phyloP scores from a whole-genome alignment of 1,140 invertebrate species.

The Proales similis region DNA sequence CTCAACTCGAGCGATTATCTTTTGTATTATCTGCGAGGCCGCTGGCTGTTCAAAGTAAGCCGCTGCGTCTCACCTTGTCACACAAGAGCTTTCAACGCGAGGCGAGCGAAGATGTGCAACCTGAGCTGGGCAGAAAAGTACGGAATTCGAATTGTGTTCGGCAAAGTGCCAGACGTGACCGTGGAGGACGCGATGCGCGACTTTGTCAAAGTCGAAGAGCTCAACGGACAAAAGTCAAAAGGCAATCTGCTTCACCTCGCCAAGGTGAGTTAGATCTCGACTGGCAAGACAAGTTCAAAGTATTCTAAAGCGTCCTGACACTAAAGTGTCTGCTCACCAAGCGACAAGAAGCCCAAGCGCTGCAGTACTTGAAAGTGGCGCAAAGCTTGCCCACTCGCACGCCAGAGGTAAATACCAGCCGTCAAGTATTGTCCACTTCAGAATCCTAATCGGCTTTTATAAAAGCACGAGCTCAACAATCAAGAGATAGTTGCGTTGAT shows the following conservation, averaged over 20 bases:
- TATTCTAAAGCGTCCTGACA: too few species aligned
- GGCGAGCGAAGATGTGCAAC: conserved; percentile 5
- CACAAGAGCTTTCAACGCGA: neutral
- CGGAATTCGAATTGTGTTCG: conserved; percentile 2
- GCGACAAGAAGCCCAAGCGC: too few species aligned
- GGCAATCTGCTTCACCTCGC: neutral
- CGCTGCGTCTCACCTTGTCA: neutral
- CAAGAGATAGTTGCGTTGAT: too few species aligned
- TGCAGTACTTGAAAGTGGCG: too few species aligned
- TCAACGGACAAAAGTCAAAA: conserved; percentile 5
- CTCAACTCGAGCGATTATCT: neutral
- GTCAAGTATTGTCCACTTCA: too few species aligned
- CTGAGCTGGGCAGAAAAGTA: conserved; percentile 15
- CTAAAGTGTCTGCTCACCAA: too few species aligned
- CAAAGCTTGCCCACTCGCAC: too few species aligned
- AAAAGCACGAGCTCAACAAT: too few species aligned
- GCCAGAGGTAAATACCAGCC: too few species aligned
- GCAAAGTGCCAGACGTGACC: conserved; percentile 11
- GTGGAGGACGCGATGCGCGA: conserved; percentile 19
- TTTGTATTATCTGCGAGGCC: conserved; percentile 12
- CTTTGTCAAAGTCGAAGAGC: conserved; percentile 17
- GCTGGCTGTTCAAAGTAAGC: conserved; percentile 25
- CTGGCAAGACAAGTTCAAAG: too few species aligned
- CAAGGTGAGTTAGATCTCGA: conserved; percentile 5
- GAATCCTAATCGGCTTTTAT: too few species aligned